These are phyloP conservation scores for Metacarcinus magister DNA, from an alignment of 2,888 invertebrate species.

Conservation along the genomic window DNA sequence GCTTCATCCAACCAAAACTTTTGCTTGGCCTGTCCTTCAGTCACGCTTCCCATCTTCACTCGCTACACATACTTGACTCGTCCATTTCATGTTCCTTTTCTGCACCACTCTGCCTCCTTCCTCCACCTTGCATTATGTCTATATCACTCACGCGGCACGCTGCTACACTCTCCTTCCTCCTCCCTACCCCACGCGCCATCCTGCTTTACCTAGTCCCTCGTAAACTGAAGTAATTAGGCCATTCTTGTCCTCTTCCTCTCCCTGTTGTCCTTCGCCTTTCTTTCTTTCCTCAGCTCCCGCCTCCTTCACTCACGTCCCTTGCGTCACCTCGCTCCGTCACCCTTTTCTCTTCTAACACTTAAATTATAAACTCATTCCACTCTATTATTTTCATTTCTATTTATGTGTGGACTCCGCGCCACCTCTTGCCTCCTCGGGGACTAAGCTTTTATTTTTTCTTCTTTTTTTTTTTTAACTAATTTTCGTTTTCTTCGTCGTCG, in stretches of 20 bases:
- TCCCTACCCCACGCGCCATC: not conserved
- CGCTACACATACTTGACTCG: not conserved
- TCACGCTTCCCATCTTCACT: not conserved
- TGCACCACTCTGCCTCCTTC: not conserved
- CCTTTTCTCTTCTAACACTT: not conserved
- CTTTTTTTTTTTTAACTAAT: not conserved
- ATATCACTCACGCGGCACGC: not conserved
- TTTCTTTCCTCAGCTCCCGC: not conserved
- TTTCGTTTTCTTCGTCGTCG: not conserved
- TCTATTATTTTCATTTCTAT: conserved; percentile 10
- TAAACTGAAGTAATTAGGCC: not conserved
- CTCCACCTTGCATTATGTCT: not conserved
- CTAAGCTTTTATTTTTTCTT: not conserved
- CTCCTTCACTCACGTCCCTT: conserved; percentile 9
- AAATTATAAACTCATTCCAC: not conserved
- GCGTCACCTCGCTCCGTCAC: not conserved
- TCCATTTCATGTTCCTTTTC: not conserved
- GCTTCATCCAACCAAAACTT: too few species aligned
- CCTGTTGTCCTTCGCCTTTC: not conserved
- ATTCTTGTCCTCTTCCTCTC: not conserved
- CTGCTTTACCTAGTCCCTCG: not conserved
- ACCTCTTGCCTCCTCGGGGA: not conserved
- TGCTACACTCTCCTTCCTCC: not conserved
- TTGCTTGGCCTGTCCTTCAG: not conserved
- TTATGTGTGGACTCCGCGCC: not conserved